Evolutionary conservation across 2,888 invertebrate species (phyloP), one percentile per base, ranked within the genome.

Genomic region (Brachypalpus laphriformis): DNA sequence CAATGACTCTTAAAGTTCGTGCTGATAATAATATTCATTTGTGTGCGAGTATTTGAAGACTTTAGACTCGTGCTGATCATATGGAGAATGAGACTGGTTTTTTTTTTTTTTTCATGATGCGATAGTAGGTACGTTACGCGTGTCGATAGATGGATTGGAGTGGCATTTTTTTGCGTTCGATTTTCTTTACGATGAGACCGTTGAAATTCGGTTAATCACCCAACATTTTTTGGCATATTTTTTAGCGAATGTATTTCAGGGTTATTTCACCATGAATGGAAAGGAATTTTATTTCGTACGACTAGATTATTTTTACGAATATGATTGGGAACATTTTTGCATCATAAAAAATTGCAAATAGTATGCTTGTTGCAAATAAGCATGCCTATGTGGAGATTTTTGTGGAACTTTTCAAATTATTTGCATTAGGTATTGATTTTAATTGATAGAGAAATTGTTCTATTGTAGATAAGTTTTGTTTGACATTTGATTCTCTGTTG

Each of bases 131-230:
- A 34, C 31, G 25, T 5, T 3, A 51, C 25, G 18, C 47, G 34
- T 47, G 61, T 45, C 16, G 16, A 42, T 31, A 56, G 9, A 31
- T 54, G 16, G 16, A 31, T 31, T 31, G 56, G 45, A 20, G n/a
- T 34, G 8, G 47, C 1, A n/a, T 45, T 34, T 34, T 31, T 20
- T 22, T 9, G 9, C n/a, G 25, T 47, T 34, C 34, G 34, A 34
- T 57, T 34, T 18, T 16, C 31, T 42, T 56, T 61, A 14, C 6
- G 20, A 3, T 37, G n/a, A 40, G 14, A 65, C 18, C 5, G 7
- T 34, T 8, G 61, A 51, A 72, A 51, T 47, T 75, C 65, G 65
- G 65, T 65, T 66, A 57, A 65, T 66, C 56, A 57, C 56, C 37
- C 20, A n/a, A n/a, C n/a, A n/a, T n/a, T n/a, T n/a, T n/a, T n/a